Evolutionary conservation across 2,888 invertebrate species (phyloP).

Genomic region (Drosophila austrosaltans): DNA sequence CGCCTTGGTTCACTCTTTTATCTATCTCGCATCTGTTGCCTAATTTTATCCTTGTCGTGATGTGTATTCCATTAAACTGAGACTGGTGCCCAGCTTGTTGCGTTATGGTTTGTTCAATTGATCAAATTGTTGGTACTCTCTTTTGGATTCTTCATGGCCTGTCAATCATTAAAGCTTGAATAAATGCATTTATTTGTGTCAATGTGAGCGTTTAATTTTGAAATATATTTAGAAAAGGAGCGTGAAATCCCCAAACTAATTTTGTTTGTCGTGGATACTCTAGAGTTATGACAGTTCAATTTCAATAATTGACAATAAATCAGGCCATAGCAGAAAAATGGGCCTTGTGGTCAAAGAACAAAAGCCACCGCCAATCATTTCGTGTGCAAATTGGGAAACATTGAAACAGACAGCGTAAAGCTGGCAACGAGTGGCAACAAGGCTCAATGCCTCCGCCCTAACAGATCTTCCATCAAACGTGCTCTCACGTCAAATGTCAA

Average conservation of each 20-base stretch:
- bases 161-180: slow-evolving; percentile 62
- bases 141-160: slow-evolving; percentile 19
- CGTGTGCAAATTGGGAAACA: slow-evolving; percentile 75
- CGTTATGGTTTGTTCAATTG: slow-evolving; percentile 53
- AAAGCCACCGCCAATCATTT: slow-evolving; percentile 79
- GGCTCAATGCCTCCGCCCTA: slow-evolving; percentile 69
- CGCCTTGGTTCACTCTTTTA: slow-evolving; percentile 11
- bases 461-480: slow-evolving; percentile 77
- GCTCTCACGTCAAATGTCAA: slow-evolving; percentile 77
- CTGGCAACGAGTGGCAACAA: slow-evolving; percentile 69
- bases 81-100: slow-evolving; percentile 36
- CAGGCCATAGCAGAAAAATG: slow-evolving; percentile 52
- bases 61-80: slow-evolving; percentile 42
- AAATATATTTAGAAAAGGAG: not conserved
- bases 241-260: not conserved
- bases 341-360: slow-evolving; percentile 56
- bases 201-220: slow-evolving; percentile 30
- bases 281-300: slow-evolving; percentile 79
- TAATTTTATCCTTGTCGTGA: slow-evolving; percentile 15
- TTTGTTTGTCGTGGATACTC: slow-evolving; percentile 29
- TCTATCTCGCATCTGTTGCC: not conserved
- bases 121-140: slow-evolving; percentile 41
- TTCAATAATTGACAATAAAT: slow-evolving; percentile 80
- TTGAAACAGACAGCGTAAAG: slow-evolving; percentile 75
- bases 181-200: slow-evolving; percentile 65